phyloP scores from a whole-genome alignment of 2,888 invertebrate species.

The Tipula helvola region DNA sequence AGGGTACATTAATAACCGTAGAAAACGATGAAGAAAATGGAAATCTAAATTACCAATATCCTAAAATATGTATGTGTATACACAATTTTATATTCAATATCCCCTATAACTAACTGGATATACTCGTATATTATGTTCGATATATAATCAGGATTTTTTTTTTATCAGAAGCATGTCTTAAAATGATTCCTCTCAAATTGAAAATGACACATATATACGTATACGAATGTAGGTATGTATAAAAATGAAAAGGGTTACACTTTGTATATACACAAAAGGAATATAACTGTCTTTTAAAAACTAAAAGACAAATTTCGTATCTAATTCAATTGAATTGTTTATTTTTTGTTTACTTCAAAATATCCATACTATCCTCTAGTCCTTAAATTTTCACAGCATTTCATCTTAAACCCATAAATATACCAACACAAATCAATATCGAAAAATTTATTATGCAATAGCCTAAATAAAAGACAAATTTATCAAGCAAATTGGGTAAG shows the following conservation, averaged over 20 bases:
- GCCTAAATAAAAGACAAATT: background rate
- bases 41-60: slow-evolving; percentile 4
- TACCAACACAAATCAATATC: background rate
- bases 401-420: background rate
- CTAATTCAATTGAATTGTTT: background rate
- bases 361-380: background rate
- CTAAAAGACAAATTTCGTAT: background rate
- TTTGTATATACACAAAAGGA: background rate
- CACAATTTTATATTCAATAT: background rate
- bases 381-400: background rate
- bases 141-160: background rate
- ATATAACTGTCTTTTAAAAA: background rate
- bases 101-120: background rate
- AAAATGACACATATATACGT: background rate
- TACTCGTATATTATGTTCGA: background rate
- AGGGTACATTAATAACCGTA: background rate
- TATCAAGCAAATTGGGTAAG: background rate
- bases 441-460: background rate
- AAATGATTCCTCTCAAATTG: background rate
- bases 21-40: background rate
- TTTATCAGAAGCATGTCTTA: background rate
- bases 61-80: background rate
- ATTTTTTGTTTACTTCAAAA: background rate
- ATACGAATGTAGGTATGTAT: background rate
- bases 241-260: background rate